Conservation (phyloP, 2,797 vertebrate genomes). For the Vultur gryphus region DNA sequence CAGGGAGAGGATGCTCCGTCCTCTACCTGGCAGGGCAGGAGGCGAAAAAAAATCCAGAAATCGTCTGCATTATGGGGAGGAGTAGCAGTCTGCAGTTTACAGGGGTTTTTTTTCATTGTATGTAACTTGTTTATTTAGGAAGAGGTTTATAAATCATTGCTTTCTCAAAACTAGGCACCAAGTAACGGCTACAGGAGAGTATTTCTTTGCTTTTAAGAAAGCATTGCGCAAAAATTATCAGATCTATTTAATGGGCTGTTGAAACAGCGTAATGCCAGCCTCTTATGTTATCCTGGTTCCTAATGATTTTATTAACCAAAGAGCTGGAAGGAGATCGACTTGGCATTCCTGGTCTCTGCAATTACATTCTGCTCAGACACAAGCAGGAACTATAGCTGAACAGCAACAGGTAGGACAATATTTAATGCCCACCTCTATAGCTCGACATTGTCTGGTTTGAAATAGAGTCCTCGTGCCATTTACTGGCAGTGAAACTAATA, state of each 20-base stretch:
- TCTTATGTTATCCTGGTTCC: neutral
- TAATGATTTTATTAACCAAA: neutral
- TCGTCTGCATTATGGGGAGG: neutral
- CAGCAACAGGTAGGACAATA: conserved; percentile 21
- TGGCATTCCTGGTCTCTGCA: neutral
- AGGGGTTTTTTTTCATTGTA: neutral
- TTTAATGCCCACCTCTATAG: neutral
- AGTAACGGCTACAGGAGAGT: neutral
- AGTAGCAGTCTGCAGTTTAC: neutral
- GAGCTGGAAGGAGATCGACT: neutral
- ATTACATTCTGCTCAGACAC: neutral
- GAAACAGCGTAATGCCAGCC: neutral
- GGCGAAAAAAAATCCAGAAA: neutral
- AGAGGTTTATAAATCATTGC: neutral
- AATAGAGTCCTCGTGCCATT: conserved; percentile 28
- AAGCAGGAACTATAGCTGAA: neutral
- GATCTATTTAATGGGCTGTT: neutral
- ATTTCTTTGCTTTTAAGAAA: neutral
- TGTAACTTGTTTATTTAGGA: neutral
- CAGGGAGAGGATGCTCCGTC: neutral
- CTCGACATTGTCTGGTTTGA: neutral
- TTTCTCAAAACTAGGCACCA: neutral
- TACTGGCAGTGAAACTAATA: conserved; percentile 27
- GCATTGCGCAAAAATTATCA: neutral
- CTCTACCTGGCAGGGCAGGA: neutral